Percentiles rank a stretch among this genome's conserved stretches.
These are phyloP conservation scores for Takifugu rubripes DNA, from an alignment of 2,797 vertebrate species.

Conservation along the genomic window DNA sequence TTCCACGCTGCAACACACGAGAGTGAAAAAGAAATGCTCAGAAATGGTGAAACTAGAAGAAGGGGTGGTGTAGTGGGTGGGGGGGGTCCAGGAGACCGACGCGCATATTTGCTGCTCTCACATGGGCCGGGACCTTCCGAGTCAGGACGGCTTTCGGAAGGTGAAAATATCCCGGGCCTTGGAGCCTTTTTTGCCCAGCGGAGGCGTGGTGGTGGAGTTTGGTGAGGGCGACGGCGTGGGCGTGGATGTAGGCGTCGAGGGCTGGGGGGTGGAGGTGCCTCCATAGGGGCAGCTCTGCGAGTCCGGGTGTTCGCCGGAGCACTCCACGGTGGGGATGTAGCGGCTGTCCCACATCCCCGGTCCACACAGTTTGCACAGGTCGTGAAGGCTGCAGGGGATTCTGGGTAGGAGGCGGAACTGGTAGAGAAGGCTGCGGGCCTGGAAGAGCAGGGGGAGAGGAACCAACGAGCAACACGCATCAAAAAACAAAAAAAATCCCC, in stretches of 20 bases:
- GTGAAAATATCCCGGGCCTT: constrained; percentile 86
- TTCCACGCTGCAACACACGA: constrained; percentile 51
- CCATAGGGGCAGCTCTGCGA: constrained; percentile 92
- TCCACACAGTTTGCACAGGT: constrained; percentile 93
- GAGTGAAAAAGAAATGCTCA: constrained; percentile 30
- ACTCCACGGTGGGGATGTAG: constrained; percentile 94
- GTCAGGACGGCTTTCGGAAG: constrained; percentile 87
- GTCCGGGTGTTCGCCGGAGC: constrained; percentile 87
- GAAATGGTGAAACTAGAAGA: constrained; percentile 26
- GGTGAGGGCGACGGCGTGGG: constrained; percentile 63
- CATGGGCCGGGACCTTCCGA: not conserved
- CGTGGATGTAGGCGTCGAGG: constrained; percentile 62
- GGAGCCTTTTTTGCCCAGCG: constrained; percentile 78
- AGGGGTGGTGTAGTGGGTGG: constrained; percentile 7
- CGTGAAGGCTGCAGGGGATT: constrained; percentile 94
- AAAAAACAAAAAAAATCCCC: constrained; percentile 31
- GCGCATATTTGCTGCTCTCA: not conserved
- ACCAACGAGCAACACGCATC: not conserved
- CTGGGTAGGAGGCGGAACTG: constrained; percentile 93
- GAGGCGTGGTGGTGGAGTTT: constrained; percentile 54
- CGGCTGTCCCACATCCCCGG: constrained; percentile 99
- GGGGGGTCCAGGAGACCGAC: constrained; percentile 8
- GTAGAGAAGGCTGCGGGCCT: constrained; percentile 96
- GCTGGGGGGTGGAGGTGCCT: constrained; percentile 78
- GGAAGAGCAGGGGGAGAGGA: constrained; percentile 10